These are phyloP conservation scores for Lamellibrachia columna DNA, from an alignment of 2,888 invertebrate genomes.

Conservation along the genomic window DNA sequence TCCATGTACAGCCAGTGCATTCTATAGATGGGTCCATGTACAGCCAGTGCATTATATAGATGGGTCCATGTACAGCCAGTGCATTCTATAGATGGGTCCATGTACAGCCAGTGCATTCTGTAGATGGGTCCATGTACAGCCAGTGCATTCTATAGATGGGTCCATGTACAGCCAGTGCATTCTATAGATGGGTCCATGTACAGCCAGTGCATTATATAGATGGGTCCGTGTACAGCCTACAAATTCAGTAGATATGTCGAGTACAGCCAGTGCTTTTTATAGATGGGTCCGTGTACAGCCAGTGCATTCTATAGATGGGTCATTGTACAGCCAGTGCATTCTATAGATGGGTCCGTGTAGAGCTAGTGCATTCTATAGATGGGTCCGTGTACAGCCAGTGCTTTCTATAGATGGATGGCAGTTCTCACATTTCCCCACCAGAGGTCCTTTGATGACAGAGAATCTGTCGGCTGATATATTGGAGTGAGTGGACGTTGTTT, in stretches of 20 bases:
- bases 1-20: not conserved
- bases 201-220: slow-evolving; percentile 4
- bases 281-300: not conserved
- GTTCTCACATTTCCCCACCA: too few species aligned
- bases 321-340: not conserved
- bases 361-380: slow-evolving; percentile 4
- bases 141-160: not conserved
- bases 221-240: not conserved
- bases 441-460: too few species aligned
- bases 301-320: not conserved
- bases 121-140: not conserved
- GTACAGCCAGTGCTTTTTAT: not conserved
- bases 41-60: not conserved
- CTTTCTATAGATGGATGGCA: not conserved
- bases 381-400: not conserved
- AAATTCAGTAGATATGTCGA: too few species aligned
- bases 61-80: not conserved
- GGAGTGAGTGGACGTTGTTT: too few species aligned
- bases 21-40: not conserved
- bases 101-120: not conserved
- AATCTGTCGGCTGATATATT: too few species aligned
- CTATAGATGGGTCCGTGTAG: not conserved
- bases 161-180: not conserved
- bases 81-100: not conserved
- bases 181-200: not conserved